A percentile compares a stretch with the other conserved stretches of the same genome.
Conservation (phyloP, 2,113 vertebrate genomes). For the Recurvirostra avosetta region DNA sequence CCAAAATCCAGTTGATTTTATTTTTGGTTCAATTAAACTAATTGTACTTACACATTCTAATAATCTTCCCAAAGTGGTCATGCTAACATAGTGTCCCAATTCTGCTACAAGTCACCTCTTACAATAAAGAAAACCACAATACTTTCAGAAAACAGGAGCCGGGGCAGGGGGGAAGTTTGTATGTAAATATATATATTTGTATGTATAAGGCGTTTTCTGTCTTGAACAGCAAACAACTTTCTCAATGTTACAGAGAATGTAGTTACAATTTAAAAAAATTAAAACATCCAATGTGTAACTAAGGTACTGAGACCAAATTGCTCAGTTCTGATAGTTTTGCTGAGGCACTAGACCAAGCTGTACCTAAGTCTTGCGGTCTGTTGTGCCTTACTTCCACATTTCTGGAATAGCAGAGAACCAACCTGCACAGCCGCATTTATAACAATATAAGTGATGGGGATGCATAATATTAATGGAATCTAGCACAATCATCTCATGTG, state of each 20-base stretch:
- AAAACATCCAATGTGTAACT: neutral
- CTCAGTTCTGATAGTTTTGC: neutral
- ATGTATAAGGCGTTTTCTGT: neutral
- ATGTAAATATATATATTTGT: neutral
- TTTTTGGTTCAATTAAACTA: neutral
- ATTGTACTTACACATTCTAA: neutral
- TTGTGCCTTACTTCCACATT: accelerated
- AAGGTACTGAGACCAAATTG: neutral
- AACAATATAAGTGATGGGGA: neutral
- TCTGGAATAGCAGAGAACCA: neutral
- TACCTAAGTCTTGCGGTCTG: neutral
- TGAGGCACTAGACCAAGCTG: neutral
- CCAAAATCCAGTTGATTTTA: neutral
- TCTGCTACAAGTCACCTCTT: neutral
- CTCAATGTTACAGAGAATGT: neutral
- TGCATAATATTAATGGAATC: neutral
- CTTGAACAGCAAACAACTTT: neutral
- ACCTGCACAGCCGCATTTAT: neutral
- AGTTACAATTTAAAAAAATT: neutral
- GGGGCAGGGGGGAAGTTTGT: accelerated
- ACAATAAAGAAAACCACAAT: neutral
- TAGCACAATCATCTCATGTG: neutral
- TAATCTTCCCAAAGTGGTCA: neutral
- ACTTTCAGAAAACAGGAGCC: neutral
- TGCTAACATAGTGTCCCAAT: neutral